phyloP scores from a whole-genome alignment of 1,140 invertebrate genomes.

The Papilio dardanus region DNA sequence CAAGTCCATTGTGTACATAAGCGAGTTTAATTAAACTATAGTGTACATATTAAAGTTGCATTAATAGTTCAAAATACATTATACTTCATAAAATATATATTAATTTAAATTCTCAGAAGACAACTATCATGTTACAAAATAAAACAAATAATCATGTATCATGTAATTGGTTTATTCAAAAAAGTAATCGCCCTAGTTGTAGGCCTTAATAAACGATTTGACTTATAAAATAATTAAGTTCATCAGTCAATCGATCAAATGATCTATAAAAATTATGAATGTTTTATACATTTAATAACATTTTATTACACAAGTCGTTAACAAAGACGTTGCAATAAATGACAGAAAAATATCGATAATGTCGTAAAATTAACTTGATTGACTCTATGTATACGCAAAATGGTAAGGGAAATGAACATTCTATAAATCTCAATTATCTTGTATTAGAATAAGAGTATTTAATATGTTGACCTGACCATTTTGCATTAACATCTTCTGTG shows the following conservation, averaged over 20 bases:
- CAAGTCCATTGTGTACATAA: not conserved
- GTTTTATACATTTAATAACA: not conserved
- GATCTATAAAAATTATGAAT: not conserved
- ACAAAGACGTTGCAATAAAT: not conserved
- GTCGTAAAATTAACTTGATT: not conserved
- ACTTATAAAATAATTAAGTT: not conserved
- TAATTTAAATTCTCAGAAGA: not conserved
- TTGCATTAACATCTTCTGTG: not conserved
- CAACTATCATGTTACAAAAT: not conserved
- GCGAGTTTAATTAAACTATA: not conserved
- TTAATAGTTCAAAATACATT: not conserved
- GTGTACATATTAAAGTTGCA: not conserved
- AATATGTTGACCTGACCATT: no score
- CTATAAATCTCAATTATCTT: not conserved
- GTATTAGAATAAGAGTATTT: not conserved
- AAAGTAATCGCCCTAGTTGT: not conserved
- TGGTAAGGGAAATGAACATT: not conserved
- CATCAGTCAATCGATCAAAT: not conserved
- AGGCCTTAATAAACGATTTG: not conserved
- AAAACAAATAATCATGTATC: not conserved
- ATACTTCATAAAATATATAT: not conserved
- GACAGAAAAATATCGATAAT: no score
- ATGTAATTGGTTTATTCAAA: slow-evolving; percentile 1
- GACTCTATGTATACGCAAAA: not conserved
- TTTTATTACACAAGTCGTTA: not conserved